These are phyloP conservation scores for Crossocerus cetratus DNA, from an alignment of 2,888 invertebrate genomes.

Conservation along the genomic window DNA sequence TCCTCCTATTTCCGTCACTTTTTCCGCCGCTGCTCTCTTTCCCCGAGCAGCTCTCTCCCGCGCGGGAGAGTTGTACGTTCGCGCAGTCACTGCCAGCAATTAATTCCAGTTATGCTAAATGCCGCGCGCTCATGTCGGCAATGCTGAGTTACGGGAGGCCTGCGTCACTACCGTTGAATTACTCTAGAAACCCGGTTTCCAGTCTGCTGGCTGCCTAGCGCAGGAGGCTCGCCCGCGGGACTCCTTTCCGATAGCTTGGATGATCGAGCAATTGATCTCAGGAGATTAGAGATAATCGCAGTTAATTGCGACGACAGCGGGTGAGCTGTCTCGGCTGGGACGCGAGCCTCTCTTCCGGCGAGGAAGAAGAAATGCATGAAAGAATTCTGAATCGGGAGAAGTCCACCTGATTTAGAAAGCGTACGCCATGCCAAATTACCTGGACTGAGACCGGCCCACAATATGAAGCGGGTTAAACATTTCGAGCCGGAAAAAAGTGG, in stretches of 20 bases:
- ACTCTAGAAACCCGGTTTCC: conserved; percentile 46
- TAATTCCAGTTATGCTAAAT: conserved; percentile 54
- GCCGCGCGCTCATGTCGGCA: conserved; percentile 46
- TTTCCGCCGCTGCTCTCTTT: no score
- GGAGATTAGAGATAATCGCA: neutral
- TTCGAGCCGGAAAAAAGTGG: no score
- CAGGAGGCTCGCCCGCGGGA: neutral
- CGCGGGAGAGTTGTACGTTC: no score
- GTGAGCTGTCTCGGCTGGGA: no score
- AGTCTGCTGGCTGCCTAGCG: conserved; percentile 20
- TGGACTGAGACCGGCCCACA: no score
- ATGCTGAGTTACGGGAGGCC: conserved; percentile 27
- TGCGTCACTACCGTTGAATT: conserved; percentile 32
- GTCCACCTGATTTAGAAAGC: neutral
- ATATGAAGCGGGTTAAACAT: no score
- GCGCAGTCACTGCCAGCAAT: conserved; percentile 26
- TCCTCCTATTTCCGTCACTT: conserved; percentile 14
- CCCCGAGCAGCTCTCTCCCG: no score
- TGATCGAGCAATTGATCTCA: neutral
- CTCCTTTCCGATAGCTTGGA: neutral
- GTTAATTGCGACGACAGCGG: neutral
- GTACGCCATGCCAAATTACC: neutral
- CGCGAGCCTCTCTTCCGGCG: neutral
- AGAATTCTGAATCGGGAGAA: neutral
- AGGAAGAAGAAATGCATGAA: neutral